A percentile compares a stretch with the other conserved stretches of the same genome.
These are phyloP conservation scores for Mechanitis mazaeus DNA, from an alignment of 2,888 invertebrate genomes.

Conservation along the genomic window DNA sequence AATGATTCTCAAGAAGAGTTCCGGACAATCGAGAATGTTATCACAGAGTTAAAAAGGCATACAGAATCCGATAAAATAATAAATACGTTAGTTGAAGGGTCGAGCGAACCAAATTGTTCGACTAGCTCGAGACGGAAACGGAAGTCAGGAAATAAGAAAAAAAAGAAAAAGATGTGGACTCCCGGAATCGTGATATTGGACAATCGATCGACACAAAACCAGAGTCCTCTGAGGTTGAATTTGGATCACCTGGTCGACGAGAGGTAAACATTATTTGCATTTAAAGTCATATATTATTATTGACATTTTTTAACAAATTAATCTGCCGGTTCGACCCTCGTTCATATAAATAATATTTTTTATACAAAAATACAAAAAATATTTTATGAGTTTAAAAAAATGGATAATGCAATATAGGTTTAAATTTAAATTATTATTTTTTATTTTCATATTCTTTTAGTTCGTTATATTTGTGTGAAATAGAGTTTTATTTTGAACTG, in stretches of 20 bases:
- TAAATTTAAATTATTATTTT: too few relatives aligned
- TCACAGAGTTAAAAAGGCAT: slow-evolving; percentile 53
- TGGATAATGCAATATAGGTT: not conserved
- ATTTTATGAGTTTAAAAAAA: too few relatives aligned
- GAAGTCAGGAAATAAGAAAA: slow-evolving; percentile 50
- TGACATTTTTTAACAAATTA: too few relatives aligned
- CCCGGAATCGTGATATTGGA: slow-evolving; percentile 64
- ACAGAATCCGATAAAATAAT: slow-evolving; percentile 48
- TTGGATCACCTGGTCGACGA: slow-evolving; percentile 71
- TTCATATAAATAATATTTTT: too few relatives aligned
- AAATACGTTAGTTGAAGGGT: slow-evolving; percentile 38
- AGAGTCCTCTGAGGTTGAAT: slow-evolving; percentile 60
- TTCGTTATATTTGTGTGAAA: too few relatives aligned
- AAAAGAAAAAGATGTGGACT: slow-evolving; percentile 64
- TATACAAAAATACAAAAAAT: too few relatives aligned
- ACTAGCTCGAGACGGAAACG: slow-evolving; percentile 46
- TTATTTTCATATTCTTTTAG: too few relatives aligned
- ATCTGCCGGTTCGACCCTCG: too few relatives aligned
- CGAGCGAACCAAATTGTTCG: slow-evolving; percentile 38
- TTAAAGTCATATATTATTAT: too few relatives aligned
- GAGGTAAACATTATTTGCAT: slow-evolving; percentile 43
- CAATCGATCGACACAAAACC: slow-evolving; percentile 50
- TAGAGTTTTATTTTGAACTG: too few relatives aligned
- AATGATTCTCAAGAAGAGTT: slow-evolving; percentile 46
- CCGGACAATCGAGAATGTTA: slow-evolving; percentile 56